phyloP scores from a whole-genome alignment of 1,140 invertebrate species.

The Bombus picipes region DNA sequence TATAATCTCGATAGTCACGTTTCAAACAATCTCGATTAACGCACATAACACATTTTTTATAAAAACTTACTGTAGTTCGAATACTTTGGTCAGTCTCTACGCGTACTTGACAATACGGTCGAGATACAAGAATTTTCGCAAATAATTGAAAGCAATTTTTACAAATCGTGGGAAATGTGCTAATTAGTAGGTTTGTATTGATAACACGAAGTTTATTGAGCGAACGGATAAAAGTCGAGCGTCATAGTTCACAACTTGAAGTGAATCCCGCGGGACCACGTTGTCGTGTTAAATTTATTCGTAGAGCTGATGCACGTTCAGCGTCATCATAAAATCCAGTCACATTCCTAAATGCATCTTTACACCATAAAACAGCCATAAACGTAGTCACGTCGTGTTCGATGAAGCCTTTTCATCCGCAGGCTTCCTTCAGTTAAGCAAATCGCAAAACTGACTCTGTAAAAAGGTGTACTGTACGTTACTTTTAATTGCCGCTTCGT shows the following conservation, averaged over 20 bases:
- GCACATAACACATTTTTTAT: no score
- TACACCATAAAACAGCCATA: constrained; percentile 5
- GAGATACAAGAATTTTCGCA: no score
- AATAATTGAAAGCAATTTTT: not conserved
- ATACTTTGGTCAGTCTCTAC: no score
- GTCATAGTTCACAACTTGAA: not conserved
- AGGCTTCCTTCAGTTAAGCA: not conserved
- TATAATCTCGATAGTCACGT: no score
- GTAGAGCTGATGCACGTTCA: not conserved
- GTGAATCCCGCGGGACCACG: not conserved
- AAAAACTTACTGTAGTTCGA: no score
- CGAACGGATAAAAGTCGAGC: not conserved
- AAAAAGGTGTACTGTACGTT: no score
- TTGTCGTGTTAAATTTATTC: constrained; percentile 12
- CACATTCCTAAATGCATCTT: constrained; percentile 5
- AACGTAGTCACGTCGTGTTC: not conserved
- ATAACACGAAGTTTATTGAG: not conserved
- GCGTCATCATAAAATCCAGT: not conserved
- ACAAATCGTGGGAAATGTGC: not conserved
- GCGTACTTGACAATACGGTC: no score
- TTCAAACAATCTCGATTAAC: no score
- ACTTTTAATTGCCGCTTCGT: no score
- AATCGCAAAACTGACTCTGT: not conserved
- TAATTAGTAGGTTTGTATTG: not conserved
- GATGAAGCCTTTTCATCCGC: not conserved